These are phyloP conservation scores for Drosophila recens DNA, from an alignment of 2,888 invertebrate genomes.

Conservation along the genomic window DNA sequence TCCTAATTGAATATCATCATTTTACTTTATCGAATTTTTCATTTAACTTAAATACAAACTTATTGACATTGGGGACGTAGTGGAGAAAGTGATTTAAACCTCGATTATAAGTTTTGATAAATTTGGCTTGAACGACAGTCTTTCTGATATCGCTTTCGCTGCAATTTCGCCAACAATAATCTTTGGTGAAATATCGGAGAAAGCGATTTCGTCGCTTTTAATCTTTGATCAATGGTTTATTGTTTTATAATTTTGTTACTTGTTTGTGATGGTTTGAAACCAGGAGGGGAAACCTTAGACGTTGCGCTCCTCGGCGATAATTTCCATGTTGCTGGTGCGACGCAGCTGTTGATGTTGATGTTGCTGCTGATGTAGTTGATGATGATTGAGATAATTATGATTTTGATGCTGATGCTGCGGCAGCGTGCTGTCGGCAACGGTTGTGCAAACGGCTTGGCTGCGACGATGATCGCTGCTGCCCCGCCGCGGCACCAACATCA, in stretches of 20 bases:
- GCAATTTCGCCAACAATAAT: neutral
- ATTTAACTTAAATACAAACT: too few relatives aligned
- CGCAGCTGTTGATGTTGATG: slow-evolving; percentile 58
- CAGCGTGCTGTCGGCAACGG: slow-evolving; percentile 33
- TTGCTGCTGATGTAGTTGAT: slow-evolving; percentile 50
- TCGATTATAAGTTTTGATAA: too few relatives aligned
- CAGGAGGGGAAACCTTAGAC: slow-evolving; percentile 45
- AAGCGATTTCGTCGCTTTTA: neutral
- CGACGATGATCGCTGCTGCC: slow-evolving; percentile 74
- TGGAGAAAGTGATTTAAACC: neutral
- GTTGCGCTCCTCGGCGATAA: slow-evolving; percentile 72
- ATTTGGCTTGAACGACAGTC: neutral
- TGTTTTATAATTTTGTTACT: neutral
- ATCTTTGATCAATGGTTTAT: neutral
- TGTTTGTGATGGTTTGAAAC: slow-evolving; percentile 4
- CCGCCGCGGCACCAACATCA: slow-evolving; percentile 79
- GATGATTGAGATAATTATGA: slow-evolving; percentile 26
- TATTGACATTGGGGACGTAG: neutral
- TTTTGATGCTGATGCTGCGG: slow-evolving; percentile 45
- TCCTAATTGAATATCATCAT: neutral
- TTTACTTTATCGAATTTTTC: too few relatives aligned
- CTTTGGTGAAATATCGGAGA: neutral
- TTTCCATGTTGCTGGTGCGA: slow-evolving; percentile 76
- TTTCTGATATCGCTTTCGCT: neutral
- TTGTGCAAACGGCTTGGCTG: slow-evolving; percentile 56